Evolutionary conservation across 2,888 invertebrate genomes (phyloP), one percentile per base, ranked within the genome.

Genomic region (Phasia obesa): DNA sequence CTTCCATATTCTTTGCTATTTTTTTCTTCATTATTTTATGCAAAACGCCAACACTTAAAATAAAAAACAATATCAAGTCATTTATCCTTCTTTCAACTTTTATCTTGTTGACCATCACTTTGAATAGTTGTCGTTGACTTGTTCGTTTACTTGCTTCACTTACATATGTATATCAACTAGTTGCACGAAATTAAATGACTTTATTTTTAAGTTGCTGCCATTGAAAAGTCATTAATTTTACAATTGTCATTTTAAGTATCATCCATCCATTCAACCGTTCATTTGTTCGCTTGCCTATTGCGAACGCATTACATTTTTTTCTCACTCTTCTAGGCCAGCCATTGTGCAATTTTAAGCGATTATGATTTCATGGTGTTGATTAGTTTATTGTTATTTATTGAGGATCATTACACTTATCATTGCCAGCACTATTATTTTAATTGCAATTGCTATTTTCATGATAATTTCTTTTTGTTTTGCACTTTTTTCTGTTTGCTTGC

Each of bases 71-170:
- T 59, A 74, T 74, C 62, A 69, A 74, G 57, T 82, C 77, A 74
- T 82, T 82, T 82, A 74, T 78, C 62, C 74, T 74, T 69, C 13
- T 57, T 74, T 57, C 64, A 74, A 53, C 77, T 70, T 74, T 74
- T 78, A 75, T 83, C 65, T 64, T 44, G 78, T 75, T 78, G 74
- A 75, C 82, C 82, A 83, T 78, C 82, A 83, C 65, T 83, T 78
- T 78, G 74, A 65, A 60, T 75, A 53, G 51, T 75, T 70, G 74
- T 70, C 81, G 55, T 70, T 74, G 51, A 35, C 42, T 59, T 64
- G 65, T 70, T 49, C 51, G 35, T 79, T 59, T 64, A 65, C 71
- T 65, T 57, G 65, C 65, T 65, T 44, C 59, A 17, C 27, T 65
- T 57, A 47, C 55, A 64, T n/a, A n/a, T n/a, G n/a, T n/a, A n/a